Percentiles rank a stretch among this genome's conserved stretches.
Conservation (phyloP, 1,140 invertebrate genomes). For the Epicauta chinensis region DNA sequence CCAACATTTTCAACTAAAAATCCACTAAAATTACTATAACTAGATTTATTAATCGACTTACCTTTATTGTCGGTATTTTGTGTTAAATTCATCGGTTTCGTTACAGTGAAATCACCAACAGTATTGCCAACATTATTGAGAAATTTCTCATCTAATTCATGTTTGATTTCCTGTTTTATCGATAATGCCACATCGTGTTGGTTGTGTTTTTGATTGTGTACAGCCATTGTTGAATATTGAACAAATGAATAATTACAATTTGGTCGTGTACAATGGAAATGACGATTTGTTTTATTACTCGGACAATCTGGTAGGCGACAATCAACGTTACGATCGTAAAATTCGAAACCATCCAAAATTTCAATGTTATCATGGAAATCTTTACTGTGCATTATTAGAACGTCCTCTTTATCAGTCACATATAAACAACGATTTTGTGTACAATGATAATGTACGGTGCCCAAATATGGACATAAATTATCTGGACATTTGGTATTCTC, state of each 20-base stretch:
- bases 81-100: constrained; percentile 35
- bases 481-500: constrained; percentile 42
- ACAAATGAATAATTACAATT: constrained; percentile 73
- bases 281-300: constrained; percentile 57
- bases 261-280: constrained; percentile 70
- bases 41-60: background rate
- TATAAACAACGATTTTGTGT: constrained; percentile 63
- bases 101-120: constrained; percentile 4
- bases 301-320: constrained; percentile 64
- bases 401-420: constrained; percentile 39
- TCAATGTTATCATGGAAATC: constrained; percentile 80
- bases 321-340: constrained; percentile 72
- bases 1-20: too few species aligned
- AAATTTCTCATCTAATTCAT: constrained; percentile 1
- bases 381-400: constrained; percentile 54
- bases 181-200: constrained; percentile 2
- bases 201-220: constrained; percentile 62
- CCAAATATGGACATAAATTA: constrained; percentile 52
- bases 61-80: constrained; percentile 28
- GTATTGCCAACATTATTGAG: constrained; percentile 5
- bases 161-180: too few species aligned
- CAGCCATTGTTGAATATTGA: constrained; percentile 63
- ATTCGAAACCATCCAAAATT: constrained; percentile 75
- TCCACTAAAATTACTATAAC: background rate
- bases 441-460: constrained; percentile 64